Base-by-base conservation (phyloP, 2,113 vertebrate genomes). In the Craseonycteris thonglongyai region DNA sequence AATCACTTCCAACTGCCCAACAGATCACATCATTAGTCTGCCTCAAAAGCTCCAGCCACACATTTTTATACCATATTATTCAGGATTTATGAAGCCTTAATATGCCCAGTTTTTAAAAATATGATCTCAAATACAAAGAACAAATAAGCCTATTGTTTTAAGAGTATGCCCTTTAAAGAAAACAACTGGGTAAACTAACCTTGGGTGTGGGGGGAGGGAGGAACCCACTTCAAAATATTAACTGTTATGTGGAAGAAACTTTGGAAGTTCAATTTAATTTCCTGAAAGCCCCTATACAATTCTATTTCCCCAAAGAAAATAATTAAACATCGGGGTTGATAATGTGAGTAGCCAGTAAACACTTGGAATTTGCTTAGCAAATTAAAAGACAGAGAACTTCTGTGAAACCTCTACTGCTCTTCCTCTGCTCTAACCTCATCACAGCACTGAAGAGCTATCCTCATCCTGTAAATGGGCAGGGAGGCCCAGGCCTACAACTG, bases 251-350 rank as follows among this genome's bases (percentile, higher is more conserved):
- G n/a, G 59, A 96, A 94, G 90, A 95, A 61, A 49, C 87, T 97
- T 97, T 90, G 96, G 86, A 95, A 93, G 71, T 96, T 97, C 96
- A 96, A 93, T 95, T 97, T 97, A 97, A 97, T 96, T 97, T 97
- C 91, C 93, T 96, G 87, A 94, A 97, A 93, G 63, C 74, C 75
- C 85, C 86, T n/a, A 91, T 96, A 97, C 86, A 90, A 96, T 28
- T 96, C 93, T 83, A 90, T 90, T 93, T 97, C 87, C 93, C 93
- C 90, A 96, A 45, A 87, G 94, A 97, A 97, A 97, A 96, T 93
- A 97, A 96, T 95, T 89, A 96, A 93, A 91, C 91, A 95, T 84
- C 45, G 51, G 72, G 65, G 83, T 90, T 90, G 90, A 97, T 74
- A 96, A 95, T 78, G 38, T 96, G 93, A 93, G 96, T 96, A 94